A percentile compares a stretch with the other conserved stretches of the same genome.
These are phyloP conservation scores for Anolis sagrei DNA, from an alignment of 2,113 vertebrate species.

Conservation along the genomic window DNA sequence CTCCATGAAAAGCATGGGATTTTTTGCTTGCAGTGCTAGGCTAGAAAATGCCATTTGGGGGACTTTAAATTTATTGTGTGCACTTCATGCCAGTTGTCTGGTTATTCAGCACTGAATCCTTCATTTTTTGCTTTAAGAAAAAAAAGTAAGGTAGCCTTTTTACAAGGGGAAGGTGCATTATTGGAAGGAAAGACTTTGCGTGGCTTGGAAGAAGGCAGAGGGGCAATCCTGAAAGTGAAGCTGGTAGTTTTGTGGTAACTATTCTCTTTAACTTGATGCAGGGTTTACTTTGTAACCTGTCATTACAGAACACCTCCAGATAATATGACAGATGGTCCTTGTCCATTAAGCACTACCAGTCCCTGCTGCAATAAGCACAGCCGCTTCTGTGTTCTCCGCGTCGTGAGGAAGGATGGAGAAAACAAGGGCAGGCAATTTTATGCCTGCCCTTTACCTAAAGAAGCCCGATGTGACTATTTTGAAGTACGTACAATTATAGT, in stretches of 20 bases:
- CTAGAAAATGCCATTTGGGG: background rate
- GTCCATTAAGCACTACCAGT: slow-evolving; percentile 3
- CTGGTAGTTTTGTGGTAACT: background rate
- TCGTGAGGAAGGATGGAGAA: slow-evolving; percentile 88
- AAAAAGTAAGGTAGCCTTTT: background rate
- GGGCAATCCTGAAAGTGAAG: background rate
- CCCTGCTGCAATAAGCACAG: slow-evolving; percentile 84
- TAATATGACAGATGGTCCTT: slow-evolving; percentile 28
- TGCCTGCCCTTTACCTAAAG: slow-evolving; percentile 84
- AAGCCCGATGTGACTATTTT: slow-evolving; percentile 86
- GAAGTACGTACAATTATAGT: slow-evolving; percentile 76
- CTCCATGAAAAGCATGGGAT: slow-evolving; percentile 26
- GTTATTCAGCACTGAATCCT: background rate
- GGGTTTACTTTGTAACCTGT: slow-evolving; percentile 56
- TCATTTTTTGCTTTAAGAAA: background rate
- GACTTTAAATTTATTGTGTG: slow-evolving; percentile 8
- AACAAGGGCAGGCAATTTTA: slow-evolving; percentile 93
- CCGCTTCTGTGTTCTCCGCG: slow-evolving; percentile 77
- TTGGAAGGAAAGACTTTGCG: background rate
- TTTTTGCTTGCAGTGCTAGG: background rate
- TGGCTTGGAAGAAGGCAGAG: no score
- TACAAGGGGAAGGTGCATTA: background rate
- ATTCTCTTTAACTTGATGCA: background rate
- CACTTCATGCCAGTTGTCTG: slow-evolving; percentile 7
- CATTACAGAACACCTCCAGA: slow-evolving; percentile 67